A percentile compares a stretch with the other conserved stretches of the same genome.
These are phyloP conservation scores for Diplolepis rosae DNA, from an alignment of 2,888 invertebrate genomes.

Conservation along the genomic window DNA sequence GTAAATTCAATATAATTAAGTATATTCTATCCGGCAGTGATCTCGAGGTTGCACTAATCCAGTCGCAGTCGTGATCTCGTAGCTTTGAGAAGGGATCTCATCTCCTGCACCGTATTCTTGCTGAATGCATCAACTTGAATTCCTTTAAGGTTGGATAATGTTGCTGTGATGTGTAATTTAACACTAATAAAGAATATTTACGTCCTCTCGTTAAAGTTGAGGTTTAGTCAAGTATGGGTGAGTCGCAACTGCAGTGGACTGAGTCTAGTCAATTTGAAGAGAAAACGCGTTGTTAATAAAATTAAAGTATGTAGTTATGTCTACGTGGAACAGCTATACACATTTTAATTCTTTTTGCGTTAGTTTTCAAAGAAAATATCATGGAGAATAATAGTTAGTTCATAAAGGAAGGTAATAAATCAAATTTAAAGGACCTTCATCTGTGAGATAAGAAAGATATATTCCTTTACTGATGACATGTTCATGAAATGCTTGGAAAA, in stretches of 20 bases:
- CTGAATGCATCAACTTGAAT: not conserved
- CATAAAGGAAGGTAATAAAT: no score
- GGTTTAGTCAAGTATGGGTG: conserved; percentile 7
- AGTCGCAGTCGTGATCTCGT: conserved; percentile 37
- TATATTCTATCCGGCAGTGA: conserved; percentile 52
- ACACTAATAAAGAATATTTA: conserved; percentile 26
- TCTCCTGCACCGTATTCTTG: conserved; percentile 6
- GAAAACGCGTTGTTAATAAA: conserved; percentile 15
- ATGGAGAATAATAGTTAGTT: no score
- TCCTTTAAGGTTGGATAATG: conserved; percentile 3
- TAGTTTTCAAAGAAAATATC: no score
- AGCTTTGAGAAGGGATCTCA: conserved; percentile 1
- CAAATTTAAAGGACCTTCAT: no score
- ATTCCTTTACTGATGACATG: no score
- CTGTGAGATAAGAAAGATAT: no score
- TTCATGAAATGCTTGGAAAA: no score
- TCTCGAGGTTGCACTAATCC: conserved; percentile 34
- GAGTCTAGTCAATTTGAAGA: not conserved
- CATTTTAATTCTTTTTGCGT: not conserved
- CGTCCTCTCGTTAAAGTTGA: conserved; percentile 27
- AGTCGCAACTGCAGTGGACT: not conserved
- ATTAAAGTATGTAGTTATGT: not conserved
- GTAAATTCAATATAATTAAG: conserved; percentile 65
- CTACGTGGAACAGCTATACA: not conserved
- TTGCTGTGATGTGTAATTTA: conserved; percentile 20